These are phyloP conservation scores for Hofmannophila pseudospretella DNA, from an alignment of 2,888 invertebrate genomes.

Conservation along the genomic window DNA sequence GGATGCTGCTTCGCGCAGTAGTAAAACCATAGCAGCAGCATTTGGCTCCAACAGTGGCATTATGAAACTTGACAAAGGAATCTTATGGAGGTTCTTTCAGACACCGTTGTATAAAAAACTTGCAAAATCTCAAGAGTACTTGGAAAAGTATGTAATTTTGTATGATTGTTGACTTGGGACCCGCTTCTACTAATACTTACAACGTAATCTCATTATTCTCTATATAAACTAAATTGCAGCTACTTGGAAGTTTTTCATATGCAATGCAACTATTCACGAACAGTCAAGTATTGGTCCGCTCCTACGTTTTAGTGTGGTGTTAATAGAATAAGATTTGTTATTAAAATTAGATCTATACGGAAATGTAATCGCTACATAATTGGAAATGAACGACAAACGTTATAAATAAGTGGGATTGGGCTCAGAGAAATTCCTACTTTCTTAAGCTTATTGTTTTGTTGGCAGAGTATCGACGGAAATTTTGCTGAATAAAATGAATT, in stretches of 20 bases:
- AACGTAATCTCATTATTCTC: too few species aligned
- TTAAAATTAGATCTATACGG: too few species aligned
- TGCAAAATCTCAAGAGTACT: slow-evolving; percentile 81
- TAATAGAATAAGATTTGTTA: too few species aligned
- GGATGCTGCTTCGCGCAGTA: slow-evolving; percentile 78
- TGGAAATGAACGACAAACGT: too few species aligned
- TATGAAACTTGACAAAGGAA: slow-evolving; percentile 83
- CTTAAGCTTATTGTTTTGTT: too few species aligned
- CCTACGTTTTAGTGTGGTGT: too few species aligned
- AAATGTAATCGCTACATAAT: too few species aligned
- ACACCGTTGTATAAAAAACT: slow-evolving; percentile 86
- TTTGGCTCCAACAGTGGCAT: slow-evolving; percentile 84
- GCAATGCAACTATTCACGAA: not conserved
- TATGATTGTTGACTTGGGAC: too few species aligned
- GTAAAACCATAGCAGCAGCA: slow-evolving; percentile 84
- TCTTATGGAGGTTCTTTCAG: slow-evolving; percentile 83
- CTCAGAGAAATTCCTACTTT: not conserved
- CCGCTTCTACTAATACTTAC: too few species aligned
- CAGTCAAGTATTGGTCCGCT: not conserved
- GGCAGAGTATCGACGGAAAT: slow-evolving; percentile 81
- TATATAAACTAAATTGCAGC: too few species aligned
- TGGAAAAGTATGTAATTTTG: slow-evolving; percentile 81
- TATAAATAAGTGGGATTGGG: not conserved
- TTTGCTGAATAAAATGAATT: slow-evolving; percentile 74
- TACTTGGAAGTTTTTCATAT: too few species aligned